Evolutionary conservation across 2,888 invertebrate species (phyloP).

Genomic region (Lithophane semibrunnea): DNA sequence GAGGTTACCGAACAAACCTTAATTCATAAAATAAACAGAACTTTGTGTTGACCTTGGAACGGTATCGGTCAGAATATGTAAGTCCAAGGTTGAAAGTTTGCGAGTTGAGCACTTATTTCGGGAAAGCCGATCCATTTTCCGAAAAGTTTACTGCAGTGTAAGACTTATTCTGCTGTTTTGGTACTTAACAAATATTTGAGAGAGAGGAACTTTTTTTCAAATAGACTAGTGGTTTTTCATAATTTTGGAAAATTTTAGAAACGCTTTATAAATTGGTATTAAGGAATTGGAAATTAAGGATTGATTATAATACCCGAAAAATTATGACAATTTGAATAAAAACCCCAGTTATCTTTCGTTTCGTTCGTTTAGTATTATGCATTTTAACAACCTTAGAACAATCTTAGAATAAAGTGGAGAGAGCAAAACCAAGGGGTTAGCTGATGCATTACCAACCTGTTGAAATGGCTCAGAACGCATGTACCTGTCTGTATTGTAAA

Average conservation of each 20-base stretch:
- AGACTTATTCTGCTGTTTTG: slow-evolving; percentile 29
- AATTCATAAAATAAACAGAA: slow-evolving; percentile 55
- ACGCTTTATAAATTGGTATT: background rate
- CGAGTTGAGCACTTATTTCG: slow-evolving; percentile 30
- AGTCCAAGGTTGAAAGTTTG: slow-evolving; percentile 44
- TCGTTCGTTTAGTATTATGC: background rate
- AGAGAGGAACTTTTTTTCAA: background rate
- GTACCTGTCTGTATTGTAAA: no score
- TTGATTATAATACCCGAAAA: no score
- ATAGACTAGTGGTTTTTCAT: slow-evolving; percentile 7
- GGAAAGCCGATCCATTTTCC: slow-evolving; percentile 31
- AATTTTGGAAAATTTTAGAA: background rate
- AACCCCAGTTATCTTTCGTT: background rate
- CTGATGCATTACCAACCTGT: no score
- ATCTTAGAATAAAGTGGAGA: no score
- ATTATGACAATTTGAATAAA: no score
- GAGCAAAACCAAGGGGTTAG: no score
- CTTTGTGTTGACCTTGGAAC: slow-evolving; percentile 50
- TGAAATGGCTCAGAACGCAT: no score
- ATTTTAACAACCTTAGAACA: no score
- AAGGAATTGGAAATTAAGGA: no score
- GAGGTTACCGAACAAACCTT: slow-evolving; percentile 32
- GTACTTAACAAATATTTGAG: slow-evolving; percentile 28
- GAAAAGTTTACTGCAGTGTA: slow-evolving; percentile 30
- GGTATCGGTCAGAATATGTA: slow-evolving; percentile 47